Evolutionary conservation across 2,113 vertebrate genomes (phyloP).

Genomic region (Amazona guildingii): DNA sequence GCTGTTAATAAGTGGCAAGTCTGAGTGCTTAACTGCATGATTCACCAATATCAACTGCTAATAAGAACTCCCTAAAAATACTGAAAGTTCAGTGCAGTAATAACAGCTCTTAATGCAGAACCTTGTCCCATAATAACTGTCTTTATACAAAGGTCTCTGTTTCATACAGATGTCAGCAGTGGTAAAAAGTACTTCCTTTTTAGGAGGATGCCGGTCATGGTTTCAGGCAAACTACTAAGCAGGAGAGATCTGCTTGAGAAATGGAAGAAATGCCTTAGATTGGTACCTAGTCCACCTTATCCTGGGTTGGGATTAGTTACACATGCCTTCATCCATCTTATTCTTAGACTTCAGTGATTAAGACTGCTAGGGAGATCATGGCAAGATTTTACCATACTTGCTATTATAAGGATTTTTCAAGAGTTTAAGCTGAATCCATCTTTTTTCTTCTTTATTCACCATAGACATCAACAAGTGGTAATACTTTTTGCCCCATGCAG

Average conservation of each 20-base stretch:
- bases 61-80: slow-evolving; percentile 60
- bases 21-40: slow-evolving; percentile 24
- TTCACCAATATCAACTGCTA: slow-evolving; percentile 49
- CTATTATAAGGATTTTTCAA: background rate
- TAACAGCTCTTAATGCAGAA: slow-evolving; percentile 42
- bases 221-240: background rate
- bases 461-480: background rate
- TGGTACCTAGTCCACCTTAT: background rate
- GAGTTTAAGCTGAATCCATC: background rate
- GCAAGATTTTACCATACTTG: background rate
- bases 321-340: background rate
- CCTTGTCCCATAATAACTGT: background rate
- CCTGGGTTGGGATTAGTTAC: background rate
- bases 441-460: background rate
- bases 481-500: background rate
- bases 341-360: background rate
- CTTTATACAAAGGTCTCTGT: background rate
- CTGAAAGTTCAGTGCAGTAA: slow-evolving; percentile 45
- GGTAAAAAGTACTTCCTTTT: background rate
- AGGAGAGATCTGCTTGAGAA: background rate
- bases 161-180: background rate
- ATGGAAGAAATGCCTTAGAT: background rate
- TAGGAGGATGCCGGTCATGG: background rate
- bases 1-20: slow-evolving; percentile 14
- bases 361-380: background rate